Conservation (phyloP, 2,113 vertebrate genomes). For the Rhinolophus sinicus region DNA sequence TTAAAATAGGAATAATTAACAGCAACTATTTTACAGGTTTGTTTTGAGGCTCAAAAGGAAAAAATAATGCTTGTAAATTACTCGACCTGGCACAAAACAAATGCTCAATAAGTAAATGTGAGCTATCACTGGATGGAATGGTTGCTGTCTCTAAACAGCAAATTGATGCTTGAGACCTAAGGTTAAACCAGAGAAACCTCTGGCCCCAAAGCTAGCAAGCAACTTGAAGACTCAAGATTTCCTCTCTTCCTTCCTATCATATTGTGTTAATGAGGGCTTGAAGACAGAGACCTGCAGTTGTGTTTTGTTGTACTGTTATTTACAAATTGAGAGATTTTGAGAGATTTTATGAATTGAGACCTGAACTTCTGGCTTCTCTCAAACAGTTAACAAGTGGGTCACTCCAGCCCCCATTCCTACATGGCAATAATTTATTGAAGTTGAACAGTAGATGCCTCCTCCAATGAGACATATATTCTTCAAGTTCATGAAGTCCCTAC, state of each 20-base stretch:
- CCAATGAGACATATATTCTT: not conserved
- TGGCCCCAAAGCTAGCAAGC: not conserved
- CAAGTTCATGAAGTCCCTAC: not conserved
- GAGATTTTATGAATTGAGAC: not conserved
- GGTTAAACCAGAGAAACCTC: not conserved
- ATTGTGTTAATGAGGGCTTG: not conserved
- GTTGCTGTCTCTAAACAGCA: not conserved
- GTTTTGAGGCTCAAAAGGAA: constrained; percentile 34
- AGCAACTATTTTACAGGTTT: constrained; percentile 4
- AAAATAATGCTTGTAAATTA: not conserved
- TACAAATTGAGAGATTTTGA: not conserved
- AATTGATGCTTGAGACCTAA: not conserved
- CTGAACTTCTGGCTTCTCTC: constrained; percentile 5
- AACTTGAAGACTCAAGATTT: constrained; percentile 29
- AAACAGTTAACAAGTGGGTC: constrained; percentile 33
- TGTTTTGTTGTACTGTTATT: not conserved
- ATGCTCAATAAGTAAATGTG: not conserved
- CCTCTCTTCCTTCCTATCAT: not conserved
- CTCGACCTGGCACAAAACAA: not conserved
- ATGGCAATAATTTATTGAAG: not conserved
- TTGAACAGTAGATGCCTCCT: not conserved
- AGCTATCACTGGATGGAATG: not conserved
- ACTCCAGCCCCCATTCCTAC: not conserved
- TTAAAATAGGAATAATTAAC: constrained; percentile 36
- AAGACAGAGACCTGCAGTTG: not conserved